These are phyloP conservation scores for fruit fly (Drosophila melanogaster) DNA, from an alignment of 1,140 invertebrate species.

Conservation along the genomic window Release_6_plus_ISO1_MT NC_004354.4:6319501-6320000, in stretches of 20 bases:
- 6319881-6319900: conserved; percentile 5
- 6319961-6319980: not conserved
- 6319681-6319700: conserved; percentile 30
- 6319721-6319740: conserved; percentile 19
- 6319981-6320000: not conserved
- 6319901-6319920: not conserved
- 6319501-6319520: not conserved
- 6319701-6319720: conserved; percentile 1
- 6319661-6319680: conserved; percentile 69
- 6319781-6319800: conserved; percentile 14
- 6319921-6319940: not conserved
- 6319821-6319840: conserved; percentile 48
- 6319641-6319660: conserved; percentile 30
- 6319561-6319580: not conserved
- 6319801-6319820: conserved; percentile 64
- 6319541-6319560: conserved; percentile 8
- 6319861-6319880: not conserved
- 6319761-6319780: too few relatives aligned
- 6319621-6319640: not conserved
- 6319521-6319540: conserved; percentile 1
- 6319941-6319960: not conserved
- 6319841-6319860: conserved; percentile 4
- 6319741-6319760: conserved; percentile 23
- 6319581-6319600: not conserved
- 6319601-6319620: conserved; percentile 22